Conservation (phyloP, 2,797 vertebrate genomes). For the Bufotes viridis region DNA sequence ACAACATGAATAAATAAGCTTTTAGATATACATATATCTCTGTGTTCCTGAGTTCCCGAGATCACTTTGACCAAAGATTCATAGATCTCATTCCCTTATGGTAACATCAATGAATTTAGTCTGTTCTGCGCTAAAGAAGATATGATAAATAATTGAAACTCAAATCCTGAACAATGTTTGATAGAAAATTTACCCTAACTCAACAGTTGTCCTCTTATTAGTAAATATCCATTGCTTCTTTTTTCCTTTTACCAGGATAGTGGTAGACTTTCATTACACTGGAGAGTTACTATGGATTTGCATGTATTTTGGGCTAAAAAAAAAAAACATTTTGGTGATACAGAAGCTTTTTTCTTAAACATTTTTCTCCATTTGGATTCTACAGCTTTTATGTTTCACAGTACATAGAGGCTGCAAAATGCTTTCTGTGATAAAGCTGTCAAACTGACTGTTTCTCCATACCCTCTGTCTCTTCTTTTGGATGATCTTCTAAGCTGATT, state of each 20-base stretch:
- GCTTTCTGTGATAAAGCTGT: too few relatives aligned
- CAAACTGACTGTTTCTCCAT: too few relatives aligned
- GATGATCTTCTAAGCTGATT: too few relatives aligned
- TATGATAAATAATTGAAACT: not conserved
- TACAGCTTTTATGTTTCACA: too few relatives aligned
- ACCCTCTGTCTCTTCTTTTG: too few relatives aligned
- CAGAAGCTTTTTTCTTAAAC: too few relatives aligned
- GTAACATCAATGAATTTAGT: not conserved
- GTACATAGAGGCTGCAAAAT: too few relatives aligned
- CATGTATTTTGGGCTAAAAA: too few relatives aligned
- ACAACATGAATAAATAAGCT: conserved; percentile 5
- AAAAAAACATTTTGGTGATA: too few relatives aligned
- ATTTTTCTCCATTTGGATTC: too few relatives aligned
- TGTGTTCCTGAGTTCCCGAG: conserved; percentile 58
- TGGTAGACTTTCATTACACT: not conserved
- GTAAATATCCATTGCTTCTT: not conserved
- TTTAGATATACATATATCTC: conserved; percentile 9
- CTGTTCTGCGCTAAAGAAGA: not conserved
- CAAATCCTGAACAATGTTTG: not conserved
- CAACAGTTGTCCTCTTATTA: not conserved
- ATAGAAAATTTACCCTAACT: not conserved
- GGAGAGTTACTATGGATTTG: not conserved
- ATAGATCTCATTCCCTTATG: conserved; percentile 42
- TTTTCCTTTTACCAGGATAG: too few relatives aligned
- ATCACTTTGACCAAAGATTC: conserved; percentile 19